These are phyloP conservation scores for Schrankia costaestrigalis DNA, from an alignment of 2,888 invertebrate species.

Conservation along the genomic window DNA sequence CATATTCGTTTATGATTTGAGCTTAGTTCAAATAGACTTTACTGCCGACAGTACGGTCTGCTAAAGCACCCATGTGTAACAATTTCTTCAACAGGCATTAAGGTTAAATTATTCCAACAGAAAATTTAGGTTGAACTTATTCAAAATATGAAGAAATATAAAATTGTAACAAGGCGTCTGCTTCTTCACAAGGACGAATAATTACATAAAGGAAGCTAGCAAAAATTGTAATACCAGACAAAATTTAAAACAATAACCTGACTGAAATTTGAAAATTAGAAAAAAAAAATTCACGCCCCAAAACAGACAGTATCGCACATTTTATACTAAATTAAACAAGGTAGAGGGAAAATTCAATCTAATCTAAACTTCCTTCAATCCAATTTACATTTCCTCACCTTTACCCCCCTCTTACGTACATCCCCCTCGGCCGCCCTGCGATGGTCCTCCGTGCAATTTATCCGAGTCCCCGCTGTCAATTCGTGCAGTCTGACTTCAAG, in stretches of 20 bases:
- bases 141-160: too few relatives aligned
- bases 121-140: too few relatives aligned
- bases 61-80: too few relatives aligned
- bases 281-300: constrained; percentile 11
- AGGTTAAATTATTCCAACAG: too few relatives aligned
- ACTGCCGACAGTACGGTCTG: too few relatives aligned
- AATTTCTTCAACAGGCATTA: too few relatives aligned
- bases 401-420: constrained; percentile 17
- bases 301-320: constrained; percentile 35
- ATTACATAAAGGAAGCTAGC: too few relatives aligned
- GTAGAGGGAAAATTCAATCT: constrained; percentile 75
- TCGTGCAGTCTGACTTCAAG: constrained; percentile 12
- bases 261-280: constrained; percentile 9
- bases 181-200: too few relatives aligned
- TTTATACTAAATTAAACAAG: constrained; percentile 73
- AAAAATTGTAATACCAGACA: too few relatives aligned
- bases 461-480: constrained; percentile 18
- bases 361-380: constrained; percentile 78
- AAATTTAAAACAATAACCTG: not conserved
- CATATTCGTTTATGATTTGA: too few relatives aligned
- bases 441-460: constrained; percentile 32
- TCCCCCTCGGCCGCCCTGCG: constrained; percentile 26
- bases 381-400: constrained; percentile 70
- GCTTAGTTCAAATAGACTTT: too few relatives aligned
- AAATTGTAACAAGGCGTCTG: too few relatives aligned